Base-by-base conservation (phyloP, 2,113 vertebrate genomes). In the Polypterus bichir region DNA sequence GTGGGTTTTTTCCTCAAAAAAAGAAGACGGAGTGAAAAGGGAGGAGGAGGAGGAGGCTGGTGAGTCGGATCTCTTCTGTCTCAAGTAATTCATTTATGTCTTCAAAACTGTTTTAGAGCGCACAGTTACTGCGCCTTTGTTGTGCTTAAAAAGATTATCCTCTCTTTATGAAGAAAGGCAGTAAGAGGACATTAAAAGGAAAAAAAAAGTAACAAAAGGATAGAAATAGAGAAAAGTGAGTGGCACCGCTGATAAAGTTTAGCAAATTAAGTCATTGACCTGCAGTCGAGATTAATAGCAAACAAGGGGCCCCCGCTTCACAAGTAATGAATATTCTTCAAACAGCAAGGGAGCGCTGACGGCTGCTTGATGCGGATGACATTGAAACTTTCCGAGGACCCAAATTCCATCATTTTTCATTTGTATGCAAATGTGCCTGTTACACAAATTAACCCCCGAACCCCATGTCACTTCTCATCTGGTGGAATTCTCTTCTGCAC, bases 401-500 rank as follows among this genome's bases (percentile, higher is more conserved):
- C 85, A 91, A 89, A 92, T 92, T 89, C 91, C 87, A 88, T 92
- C 90, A 88, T 93, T 95, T 94, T 93, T 97, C 94, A 98, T 97
- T 98, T 98, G 93, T 97, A 98, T 98, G 96, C 91, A 97, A 97
- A 97, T 97, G 85, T 0, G 74, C 70, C 90, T 85, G 92, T 95
- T 97, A 88, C 93, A 93, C 92, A 97, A 97, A 97, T 97, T 97
- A 97, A 98, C 94, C 92, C 88, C 80, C 89, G 88, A 92, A 90
- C 92, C 90, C 78, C 72, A 85, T 85, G 90, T 94, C 96, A 94
- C 83, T 94, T 92, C 89, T 93, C 90, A 94, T 95, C 92, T 91
- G 85, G 79, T 74, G 82, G 85, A 89, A 89, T 86, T 81, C 80
- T 82, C 79, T 77, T 76, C 9, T 69, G 66, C 79, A 57, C 74